Evolutionary conservation across 2,113 vertebrate genomes (phyloP).

Genomic region (Coracopsis vasa): DNA sequence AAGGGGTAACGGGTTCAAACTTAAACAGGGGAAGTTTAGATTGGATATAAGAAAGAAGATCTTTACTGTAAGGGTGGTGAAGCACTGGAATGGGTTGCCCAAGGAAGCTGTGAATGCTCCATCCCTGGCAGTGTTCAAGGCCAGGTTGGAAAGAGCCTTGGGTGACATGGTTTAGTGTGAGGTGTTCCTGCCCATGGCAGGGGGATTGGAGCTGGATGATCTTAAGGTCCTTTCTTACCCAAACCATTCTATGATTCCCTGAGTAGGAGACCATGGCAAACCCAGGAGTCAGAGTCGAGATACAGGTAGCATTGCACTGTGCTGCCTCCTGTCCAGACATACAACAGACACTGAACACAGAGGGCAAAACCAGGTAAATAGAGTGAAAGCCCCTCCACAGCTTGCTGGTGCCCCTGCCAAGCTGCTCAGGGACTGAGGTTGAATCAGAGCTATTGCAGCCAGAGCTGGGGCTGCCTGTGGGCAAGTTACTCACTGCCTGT

Average conservation of each 20-base stretch:
- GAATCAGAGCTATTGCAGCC: not conserved
- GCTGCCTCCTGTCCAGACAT: not conserved
- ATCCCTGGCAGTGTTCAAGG: not conserved
- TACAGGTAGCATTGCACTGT: rapidly evolving
- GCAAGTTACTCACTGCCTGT: not conserved
- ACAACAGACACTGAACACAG: not conserved
- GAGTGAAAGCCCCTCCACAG: not conserved
- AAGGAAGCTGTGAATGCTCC: not conserved
- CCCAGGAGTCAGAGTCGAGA: not conserved
- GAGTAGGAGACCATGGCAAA: not conserved
- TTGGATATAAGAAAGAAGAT: no score
- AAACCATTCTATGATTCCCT: rapidly evolving
- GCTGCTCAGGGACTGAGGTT: not conserved
- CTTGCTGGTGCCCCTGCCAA: not conserved
- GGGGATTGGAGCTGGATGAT: not conserved
- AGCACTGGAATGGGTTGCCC: no score
- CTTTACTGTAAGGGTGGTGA: no score
- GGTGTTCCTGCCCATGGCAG: not conserved
- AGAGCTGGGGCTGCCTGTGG: not conserved
- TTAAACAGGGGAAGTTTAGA: no score
- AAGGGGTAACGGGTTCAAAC: no score
- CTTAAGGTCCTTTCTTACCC: not conserved
- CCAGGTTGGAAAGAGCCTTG: not conserved
- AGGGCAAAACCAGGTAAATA: not conserved
- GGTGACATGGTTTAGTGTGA: not conserved